These are phyloP conservation scores for Epirrita christyi DNA, from an alignment of 2,888 invertebrate species.

Conservation along the genomic window DNA sequence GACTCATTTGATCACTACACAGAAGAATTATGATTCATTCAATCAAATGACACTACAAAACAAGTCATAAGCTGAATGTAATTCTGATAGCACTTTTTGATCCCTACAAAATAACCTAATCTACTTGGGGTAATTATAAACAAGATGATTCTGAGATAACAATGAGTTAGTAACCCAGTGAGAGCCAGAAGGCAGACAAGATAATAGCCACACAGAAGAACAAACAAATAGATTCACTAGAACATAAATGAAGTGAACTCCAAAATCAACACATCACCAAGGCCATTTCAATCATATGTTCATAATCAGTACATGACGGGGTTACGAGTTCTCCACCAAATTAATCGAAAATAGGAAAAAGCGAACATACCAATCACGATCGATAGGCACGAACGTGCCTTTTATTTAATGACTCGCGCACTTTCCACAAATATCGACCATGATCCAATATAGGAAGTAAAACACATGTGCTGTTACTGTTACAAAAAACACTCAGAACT, in stretches of 20 bases:
- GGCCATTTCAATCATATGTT: conserved; percentile 66
- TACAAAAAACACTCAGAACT: conserved; percentile 56
- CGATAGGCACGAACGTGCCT: conserved; percentile 9
- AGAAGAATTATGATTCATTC: no score
- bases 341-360: conserved; percentile 1
- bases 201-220: neutral
- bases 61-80: no score
- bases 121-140: no score
- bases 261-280: conserved; percentile 78
- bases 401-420: conserved; percentile 13
- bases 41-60: no score
- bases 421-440: conserved; percentile 40
- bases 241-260: conserved; percentile 30
- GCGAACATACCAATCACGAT: conserved; percentile 12
- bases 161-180: no score
- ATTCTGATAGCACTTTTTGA: no score
- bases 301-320: conserved; percentile 8
- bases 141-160: no score
- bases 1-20: no score
- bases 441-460: conserved; percentile 63
- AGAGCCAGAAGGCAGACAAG: neutral
- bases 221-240: conserved; percentile 39
- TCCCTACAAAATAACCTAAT: no score
- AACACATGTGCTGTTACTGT: conserved; percentile 55
- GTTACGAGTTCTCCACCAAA: conserved; percentile 6